Base-by-base conservation (phyloP, 2,797 vertebrate genomes). In the Acipenser transmontanus region DNA sequence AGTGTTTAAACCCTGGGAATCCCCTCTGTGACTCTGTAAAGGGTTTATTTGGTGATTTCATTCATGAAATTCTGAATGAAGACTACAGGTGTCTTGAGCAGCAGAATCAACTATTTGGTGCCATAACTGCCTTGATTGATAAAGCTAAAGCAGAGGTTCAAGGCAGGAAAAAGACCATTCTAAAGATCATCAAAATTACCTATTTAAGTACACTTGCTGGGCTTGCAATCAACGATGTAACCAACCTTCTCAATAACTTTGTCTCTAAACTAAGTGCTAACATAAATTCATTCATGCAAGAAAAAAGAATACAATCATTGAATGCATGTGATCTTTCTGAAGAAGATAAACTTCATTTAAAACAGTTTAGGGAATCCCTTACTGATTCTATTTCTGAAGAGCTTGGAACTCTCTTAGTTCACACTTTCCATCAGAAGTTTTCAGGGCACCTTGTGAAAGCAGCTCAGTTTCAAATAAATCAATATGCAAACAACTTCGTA, bases 401-500 rank as follows among this genome's bases (percentile, higher is more conserved):
- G 47, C 47, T 68, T n/a, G 47, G 12, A 10, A n/a, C 54, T 2
- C 34, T 13, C 51, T 17, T 68, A 8, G 34, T 57, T 48, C 1
- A 68, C 0, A 8, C 49, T 10, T 62, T 68, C 11, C 57, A 71
- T 12, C 50, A 71, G 34, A 71, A 71, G 52, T 65, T 71, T 50
- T 65, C 69, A 13, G 57, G 49, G 54, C 69, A 71, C 34, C 0
- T 65, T 54, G 57, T 68, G 49, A 54, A 20, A n/a, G 0, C 7
- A n/a, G 2, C 47, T 9, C 57, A 61, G 68, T 61, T 7, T 1
- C 11, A 8, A 50, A 13, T 61, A 52, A 65, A 71, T 62, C 13
- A 17, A n/a, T 6, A 49, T 12, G 50, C 68, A 20, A 2, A 8
- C 1, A 0, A 50, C 2, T 48, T 34, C 11, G 7, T 68, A 1